A percentile compares a stretch with the other conserved stretches of the same genome.
Evolutionary conservation across 2,888 invertebrate genomes (phyloP).

Genomic region (Nysson spinosus): DNA sequence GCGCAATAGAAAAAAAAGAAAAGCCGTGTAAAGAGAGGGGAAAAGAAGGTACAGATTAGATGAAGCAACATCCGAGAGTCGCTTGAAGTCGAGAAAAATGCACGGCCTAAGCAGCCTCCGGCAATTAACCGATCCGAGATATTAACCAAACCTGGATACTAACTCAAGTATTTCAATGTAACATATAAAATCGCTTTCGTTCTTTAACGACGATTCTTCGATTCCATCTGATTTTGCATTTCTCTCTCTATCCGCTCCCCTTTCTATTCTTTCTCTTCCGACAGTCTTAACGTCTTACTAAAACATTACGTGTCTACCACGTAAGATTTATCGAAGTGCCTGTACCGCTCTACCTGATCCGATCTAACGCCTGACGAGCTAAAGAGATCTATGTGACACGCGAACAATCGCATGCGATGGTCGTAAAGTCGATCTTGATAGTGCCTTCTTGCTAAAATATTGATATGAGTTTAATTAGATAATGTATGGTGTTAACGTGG

Average conservation of each 20-base stretch:
- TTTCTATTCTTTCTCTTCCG: slow-evolving; percentile 35
- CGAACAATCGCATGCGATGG: slow-evolving; percentile 22
- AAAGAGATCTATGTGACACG: slow-evolving; percentile 7
- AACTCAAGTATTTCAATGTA: no score
- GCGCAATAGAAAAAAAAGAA: slow-evolving; percentile 1
- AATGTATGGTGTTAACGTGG: no score
- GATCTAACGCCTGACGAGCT: slow-evolving; percentile 13
- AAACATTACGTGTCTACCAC: slow-evolving; percentile 10
- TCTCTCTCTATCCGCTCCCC: no score
- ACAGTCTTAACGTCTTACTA: slow-evolving; percentile 11
- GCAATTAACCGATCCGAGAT: slow-evolving; percentile 5
- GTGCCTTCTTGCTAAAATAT: background rate
- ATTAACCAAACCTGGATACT: no score
- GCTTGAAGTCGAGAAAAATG: background rate
- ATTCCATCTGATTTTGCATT: no score
- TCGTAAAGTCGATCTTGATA: slow-evolving; percentile 8
- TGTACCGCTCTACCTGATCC: slow-evolving; percentile 7
- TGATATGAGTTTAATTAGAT: background rate
- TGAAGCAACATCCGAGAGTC: slow-evolving; percentile 5
- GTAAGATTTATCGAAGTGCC: slow-evolving; percentile 8
- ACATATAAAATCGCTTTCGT: no score
- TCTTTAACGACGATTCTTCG: slow-evolving; percentile 8
- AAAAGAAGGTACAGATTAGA: slow-evolving; percentile 5
- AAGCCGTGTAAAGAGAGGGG: background rate
- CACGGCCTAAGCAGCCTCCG: slow-evolving; percentile 17